Evolutionary conservation across 30 jellyfish, hydroid and myxozoan species (phyloP).

Genomic region (Chironex yamaguchii): DNA sequence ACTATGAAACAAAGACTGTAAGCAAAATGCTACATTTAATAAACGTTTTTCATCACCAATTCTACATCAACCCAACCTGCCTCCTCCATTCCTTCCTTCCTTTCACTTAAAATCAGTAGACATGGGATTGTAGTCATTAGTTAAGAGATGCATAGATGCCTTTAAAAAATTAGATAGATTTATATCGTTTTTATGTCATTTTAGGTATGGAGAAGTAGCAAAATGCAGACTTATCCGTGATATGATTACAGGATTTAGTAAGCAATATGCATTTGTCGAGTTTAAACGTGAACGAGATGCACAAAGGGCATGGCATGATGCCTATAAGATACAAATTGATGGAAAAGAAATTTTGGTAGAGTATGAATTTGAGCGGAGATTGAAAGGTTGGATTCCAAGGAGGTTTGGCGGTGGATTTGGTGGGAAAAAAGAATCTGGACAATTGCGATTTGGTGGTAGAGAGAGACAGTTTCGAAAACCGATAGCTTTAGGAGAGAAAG

Average conservation of each 20-base stretch:
- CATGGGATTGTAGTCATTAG: too few relatives aligned
- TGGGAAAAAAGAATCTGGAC: slow-evolving; percentile 98
- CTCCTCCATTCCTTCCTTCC: too few relatives aligned
- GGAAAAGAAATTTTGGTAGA: slow-evolving; percentile 82
- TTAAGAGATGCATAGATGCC: too few relatives aligned
- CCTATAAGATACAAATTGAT: slow-evolving; percentile 76
- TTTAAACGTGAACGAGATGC: slow-evolving; percentile 90
- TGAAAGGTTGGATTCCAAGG: slow-evolving; percentile 98
- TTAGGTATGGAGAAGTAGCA: slow-evolving; percentile 75
- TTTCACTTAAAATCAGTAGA: too few relatives aligned
- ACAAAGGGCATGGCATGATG: slow-evolving; percentile 77
- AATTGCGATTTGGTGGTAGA: slow-evolving; percentile 96
- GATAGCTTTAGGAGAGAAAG: slow-evolving; percentile 69
- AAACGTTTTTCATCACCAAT: too few relatives aligned
- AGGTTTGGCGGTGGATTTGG: slow-evolving; percentile 99
- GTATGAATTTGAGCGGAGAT: slow-evolving; percentile 78
- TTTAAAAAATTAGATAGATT: too few relatives aligned
- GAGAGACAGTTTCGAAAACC: slow-evolving; percentile 98
- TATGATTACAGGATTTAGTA: slow-evolving; percentile 85
- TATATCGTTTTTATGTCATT: too few relatives aligned
- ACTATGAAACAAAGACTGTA: too few relatives aligned
- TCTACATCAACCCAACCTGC: too few relatives aligned
- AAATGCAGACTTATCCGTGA: slow-evolving; percentile 88
- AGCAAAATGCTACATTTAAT: too few relatives aligned
- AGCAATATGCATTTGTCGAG: slow-evolving; percentile 93